Conservation (phyloP, 2,113 vertebrate species). For the Dascyllus trimaculatus region DNA sequence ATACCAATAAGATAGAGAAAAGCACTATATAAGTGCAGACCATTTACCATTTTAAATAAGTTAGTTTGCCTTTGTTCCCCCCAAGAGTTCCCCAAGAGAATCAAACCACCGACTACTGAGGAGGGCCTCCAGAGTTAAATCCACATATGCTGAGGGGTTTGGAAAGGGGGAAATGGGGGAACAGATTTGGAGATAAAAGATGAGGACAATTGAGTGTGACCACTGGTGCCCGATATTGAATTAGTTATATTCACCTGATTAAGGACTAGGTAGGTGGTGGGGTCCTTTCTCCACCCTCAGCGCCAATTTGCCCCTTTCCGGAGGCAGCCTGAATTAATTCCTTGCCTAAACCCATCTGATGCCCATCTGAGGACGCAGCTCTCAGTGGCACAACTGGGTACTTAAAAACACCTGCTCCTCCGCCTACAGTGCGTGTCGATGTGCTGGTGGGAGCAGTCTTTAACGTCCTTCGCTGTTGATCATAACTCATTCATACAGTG, state of each 20-base stretch:
- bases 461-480: slow-evolving; percentile 7
- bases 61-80: too few relatives aligned
- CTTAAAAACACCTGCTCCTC: slow-evolving; percentile 74
- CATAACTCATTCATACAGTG: slow-evolving; percentile 30
- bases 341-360: slow-evolving; percentile 79
- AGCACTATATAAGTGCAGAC: too few relatives aligned
- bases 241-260: slow-evolving; percentile 70
- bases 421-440: slow-evolving; percentile 11
- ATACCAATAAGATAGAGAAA: too few relatives aligned
- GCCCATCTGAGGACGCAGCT: slow-evolving; percentile 64
- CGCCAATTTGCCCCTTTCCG: slow-evolving; percentile 56
- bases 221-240: slow-evolving; percentile 42
- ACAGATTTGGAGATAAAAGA: slow-evolving; percentile 54
- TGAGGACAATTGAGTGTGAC: slow-evolving; percentile 66
- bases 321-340: slow-evolving; percentile 76
- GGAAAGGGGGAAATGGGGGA: neutral
- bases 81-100: neutral
- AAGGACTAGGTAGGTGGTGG: slow-evolving; percentile 51
- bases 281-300: slow-evolving; percentile 39
- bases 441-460: neutral
- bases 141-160: slow-evolving; percentile 17
- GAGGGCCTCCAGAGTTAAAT: neutral
- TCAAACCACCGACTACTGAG: slow-evolving; percentile 5
- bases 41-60: too few relatives aligned
- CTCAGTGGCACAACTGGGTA: slow-evolving; percentile 45